phyloP scores from a whole-genome alignment of 2,113 vertebrate genomes.

The Nothocercus nigrocapillus region DNA sequence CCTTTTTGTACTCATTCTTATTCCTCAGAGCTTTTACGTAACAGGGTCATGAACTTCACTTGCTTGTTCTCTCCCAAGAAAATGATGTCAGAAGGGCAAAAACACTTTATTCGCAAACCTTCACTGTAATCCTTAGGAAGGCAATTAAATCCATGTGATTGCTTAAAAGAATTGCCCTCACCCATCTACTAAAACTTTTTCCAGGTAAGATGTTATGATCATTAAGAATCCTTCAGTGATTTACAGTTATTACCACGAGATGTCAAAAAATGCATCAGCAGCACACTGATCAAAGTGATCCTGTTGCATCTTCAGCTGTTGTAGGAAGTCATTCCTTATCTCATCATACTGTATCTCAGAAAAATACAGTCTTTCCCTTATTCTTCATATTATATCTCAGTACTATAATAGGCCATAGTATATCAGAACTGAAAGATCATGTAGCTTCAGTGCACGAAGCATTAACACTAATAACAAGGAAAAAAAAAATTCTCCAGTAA shows the following conservation, averaged over 20 bases:
- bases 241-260: neutral
- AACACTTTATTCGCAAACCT: neutral
- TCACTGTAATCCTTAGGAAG: neutral
- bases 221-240: neutral
- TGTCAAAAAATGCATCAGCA: neutral
- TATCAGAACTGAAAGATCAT: neutral
- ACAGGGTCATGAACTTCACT: neutral
- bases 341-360: neutral
- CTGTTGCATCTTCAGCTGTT: neutral
- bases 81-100: neutral
- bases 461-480: neutral
- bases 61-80: neutral
- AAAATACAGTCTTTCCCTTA: neutral
- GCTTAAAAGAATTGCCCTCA: neutral
- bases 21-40: neutral
- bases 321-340: neutral
- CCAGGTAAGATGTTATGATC: neutral
- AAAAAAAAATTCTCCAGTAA: neutral
- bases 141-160: neutral
- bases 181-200: neutral
- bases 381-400: neutral
- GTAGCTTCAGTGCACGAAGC: neutral
- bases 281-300: neutral
- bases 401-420: rapidly evolving
- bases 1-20: neutral